A percentile compares a stretch with the other conserved stretches of the same genome.
phyloP scores from a whole-genome alignment of 2,888 invertebrate species.

The Teinopalpus imperialis region DNA sequence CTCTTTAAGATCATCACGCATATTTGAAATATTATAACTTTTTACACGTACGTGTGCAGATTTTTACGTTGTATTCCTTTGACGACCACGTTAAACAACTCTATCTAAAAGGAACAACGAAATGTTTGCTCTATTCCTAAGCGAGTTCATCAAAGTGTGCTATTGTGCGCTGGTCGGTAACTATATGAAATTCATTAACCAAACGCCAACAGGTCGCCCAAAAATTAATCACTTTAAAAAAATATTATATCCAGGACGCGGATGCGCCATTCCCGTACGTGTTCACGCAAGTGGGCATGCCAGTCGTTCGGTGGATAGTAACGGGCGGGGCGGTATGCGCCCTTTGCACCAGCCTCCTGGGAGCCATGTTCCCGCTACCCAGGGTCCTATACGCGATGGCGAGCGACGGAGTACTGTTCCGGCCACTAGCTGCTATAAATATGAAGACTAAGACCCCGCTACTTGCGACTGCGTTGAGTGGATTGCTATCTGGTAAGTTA shows the following conservation, averaged over 20 bases:
- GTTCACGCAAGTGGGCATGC: constrained; percentile 89
- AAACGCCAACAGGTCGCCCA: too few species aligned
- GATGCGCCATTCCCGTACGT: constrained; percentile 94
- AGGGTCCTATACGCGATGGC: constrained; percentile 95
- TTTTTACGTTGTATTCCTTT: too few species aligned
- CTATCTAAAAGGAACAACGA: too few species aligned
- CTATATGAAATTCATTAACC: too few species aligned
- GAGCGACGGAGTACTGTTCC: constrained; percentile 92
- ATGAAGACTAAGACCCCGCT: constrained; percentile 90
- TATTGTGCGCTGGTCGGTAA: too few species aligned
- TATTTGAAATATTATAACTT: too few species aligned
- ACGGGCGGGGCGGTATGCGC: constrained; percentile 96
- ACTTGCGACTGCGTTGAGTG: constrained; percentile 88
- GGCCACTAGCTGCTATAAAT: constrained; percentile 86
- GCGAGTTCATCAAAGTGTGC: too few species aligned
- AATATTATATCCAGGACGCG: constrained; percentile 81
- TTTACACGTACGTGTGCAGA: too few species aligned
- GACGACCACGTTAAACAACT: too few species aligned
- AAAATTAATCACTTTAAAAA: too few species aligned
- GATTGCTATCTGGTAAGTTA: constrained; percentile 85
- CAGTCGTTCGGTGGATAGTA: constrained; percentile 92
- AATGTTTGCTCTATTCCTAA: too few species aligned
- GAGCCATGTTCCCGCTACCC: constrained; percentile 94
- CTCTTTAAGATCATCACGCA: too few species aligned
- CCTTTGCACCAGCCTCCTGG: constrained; percentile 92